Evolutionary conservation across 1,140 invertebrate genomes (phyloP).

Genomic region (Calosoma granatense): DNA sequence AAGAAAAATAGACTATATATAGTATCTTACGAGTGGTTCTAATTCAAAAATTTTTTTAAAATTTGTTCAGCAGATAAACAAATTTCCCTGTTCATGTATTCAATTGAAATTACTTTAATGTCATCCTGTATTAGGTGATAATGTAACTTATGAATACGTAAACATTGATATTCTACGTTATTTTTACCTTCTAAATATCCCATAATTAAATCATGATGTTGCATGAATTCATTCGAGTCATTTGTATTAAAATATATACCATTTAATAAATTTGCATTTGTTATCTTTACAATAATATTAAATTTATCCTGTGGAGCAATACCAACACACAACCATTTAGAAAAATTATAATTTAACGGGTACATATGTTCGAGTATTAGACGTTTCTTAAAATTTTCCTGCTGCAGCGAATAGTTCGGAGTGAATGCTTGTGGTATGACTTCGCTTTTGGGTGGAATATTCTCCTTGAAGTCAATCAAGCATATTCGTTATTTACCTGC

Average conservation of each 20-base stretch:
- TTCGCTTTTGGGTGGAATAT: neutral
- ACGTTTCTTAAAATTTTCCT: neutral
- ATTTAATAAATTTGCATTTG: neutral
- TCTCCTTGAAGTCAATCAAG: neutral
- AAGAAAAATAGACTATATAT: too few relatives aligned
- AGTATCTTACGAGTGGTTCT: too few relatives aligned
- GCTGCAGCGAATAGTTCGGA: neutral
- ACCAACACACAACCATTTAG: neutral
- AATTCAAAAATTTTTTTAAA: too few relatives aligned
- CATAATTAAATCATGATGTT: neutral
- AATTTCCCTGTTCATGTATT: neutral
- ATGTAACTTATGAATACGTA: neutral
- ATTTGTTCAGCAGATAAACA: too few relatives aligned
- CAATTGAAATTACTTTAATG: neutral
- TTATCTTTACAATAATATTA: neutral
- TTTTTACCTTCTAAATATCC: neutral
- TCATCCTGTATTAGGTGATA: neutral
- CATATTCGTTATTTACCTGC: neutral
- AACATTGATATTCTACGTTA: neutral
- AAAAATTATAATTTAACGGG: neutral
- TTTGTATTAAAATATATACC: neutral
- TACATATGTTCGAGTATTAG: neutral
- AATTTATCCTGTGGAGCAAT: neutral
- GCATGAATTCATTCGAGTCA: neutral
- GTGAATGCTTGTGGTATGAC: neutral